Percentiles rank a stretch among this genome's conserved stretches.
Conservation (phyloP, 1,140 invertebrate genomes). For the Oppia nitens region DNA sequence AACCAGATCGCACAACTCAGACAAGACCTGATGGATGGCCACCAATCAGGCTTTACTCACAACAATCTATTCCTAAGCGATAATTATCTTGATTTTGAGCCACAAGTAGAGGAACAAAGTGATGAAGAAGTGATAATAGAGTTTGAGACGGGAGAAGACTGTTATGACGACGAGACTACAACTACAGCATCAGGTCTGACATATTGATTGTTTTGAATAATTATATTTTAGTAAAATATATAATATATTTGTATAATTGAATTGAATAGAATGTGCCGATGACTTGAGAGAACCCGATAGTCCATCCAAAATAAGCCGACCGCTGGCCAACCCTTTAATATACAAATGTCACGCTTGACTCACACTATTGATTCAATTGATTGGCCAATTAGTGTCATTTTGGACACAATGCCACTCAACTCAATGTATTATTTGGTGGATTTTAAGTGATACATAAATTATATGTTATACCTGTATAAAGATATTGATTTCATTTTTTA, state of each 20-base stretch:
- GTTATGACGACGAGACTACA: slow-evolving; percentile 9
- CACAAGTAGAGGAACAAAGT: slow-evolving; percentile 1
- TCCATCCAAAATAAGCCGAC: background rate
- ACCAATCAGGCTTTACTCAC: background rate
- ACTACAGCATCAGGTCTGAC: background rate
- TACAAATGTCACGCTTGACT: background rate
- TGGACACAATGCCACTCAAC: too few species aligned
- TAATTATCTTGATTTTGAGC: background rate
- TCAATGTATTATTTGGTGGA: too few species aligned
- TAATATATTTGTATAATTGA: too few species aligned
- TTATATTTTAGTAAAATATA: too few species aligned
- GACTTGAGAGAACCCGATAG: background rate
- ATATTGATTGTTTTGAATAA: too few species aligned
- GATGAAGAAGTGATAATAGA: slow-evolving; percentile 7
- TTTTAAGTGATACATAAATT: too few species aligned
- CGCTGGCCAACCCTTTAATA: background rate
- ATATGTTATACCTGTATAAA: too few species aligned
- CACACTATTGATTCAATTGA: too few species aligned
- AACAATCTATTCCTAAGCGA: background rate
- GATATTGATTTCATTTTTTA: too few species aligned
- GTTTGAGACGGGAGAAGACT: background rate
- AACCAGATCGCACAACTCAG: slow-evolving; percentile 5
- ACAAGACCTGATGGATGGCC: background rate
- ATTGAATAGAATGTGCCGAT: slow-evolving; percentile 2
- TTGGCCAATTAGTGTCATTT: too few species aligned